Conservation (phyloP, 1,140 invertebrate species). For the Trachymyrmex septentrionalis region DNA sequence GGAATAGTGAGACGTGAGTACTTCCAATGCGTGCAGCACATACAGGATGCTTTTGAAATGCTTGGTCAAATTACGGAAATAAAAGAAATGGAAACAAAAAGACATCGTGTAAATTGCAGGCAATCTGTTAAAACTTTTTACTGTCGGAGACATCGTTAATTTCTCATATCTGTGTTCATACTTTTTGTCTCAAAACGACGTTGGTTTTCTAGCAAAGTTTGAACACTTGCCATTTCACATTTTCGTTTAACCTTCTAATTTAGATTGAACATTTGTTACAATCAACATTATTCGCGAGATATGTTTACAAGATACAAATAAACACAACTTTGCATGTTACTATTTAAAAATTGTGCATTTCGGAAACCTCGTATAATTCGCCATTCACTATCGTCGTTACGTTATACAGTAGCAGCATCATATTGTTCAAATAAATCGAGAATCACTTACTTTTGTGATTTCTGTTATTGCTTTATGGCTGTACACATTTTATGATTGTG, state of each 20-base stretch:
- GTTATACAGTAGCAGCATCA: conserved; percentile 4
- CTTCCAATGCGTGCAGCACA: not conserved
- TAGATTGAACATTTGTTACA: not conserved
- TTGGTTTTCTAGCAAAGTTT: not conserved
- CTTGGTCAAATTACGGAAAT: not conserved
- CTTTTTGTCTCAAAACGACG: not conserved
- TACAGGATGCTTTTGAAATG: conserved; percentile 15
- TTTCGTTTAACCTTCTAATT: not conserved
- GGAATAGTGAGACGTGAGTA: conserved; percentile 48
- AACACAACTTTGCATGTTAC: not conserved
- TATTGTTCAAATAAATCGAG: conserved; percentile 27
- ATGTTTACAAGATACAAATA: too few species aligned
- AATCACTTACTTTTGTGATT: not conserved
- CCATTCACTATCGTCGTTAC: conserved; percentile 23
- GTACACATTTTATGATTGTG: conserved; percentile 20
- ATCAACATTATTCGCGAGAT: not conserved
- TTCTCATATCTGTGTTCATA: not conserved
- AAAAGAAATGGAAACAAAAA: not conserved
- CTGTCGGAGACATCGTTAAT: not conserved
- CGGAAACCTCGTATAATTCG: not conserved
- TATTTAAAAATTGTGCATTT: not conserved
- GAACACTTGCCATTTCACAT: not conserved
- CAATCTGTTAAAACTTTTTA: not conserved
- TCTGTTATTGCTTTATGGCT: conserved; percentile 12
- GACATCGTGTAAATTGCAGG: not conserved